phyloP scores from a whole-genome alignment of 1,140 invertebrate genomes.

The Dinoponera quadriceps region DNA sequence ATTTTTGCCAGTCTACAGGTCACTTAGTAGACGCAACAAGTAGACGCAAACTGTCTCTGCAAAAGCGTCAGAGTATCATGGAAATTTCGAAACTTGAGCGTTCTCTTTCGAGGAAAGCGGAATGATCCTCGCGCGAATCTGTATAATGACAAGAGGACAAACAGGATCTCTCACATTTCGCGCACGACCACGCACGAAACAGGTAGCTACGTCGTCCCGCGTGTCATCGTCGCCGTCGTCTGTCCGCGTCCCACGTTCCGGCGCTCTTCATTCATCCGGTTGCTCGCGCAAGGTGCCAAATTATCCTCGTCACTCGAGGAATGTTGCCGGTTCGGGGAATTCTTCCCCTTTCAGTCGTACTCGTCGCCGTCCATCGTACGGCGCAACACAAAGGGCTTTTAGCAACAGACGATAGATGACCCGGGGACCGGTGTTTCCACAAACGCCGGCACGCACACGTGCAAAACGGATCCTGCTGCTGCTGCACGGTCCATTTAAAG shows the following conservation, averaged over 20 bases:
- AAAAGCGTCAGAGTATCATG: no score
- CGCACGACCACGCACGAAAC: background rate
- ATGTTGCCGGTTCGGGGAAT: slow-evolving; percentile 24
- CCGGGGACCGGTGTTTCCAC: slow-evolving; percentile 38
- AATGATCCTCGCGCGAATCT: background rate
- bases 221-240: background rate
- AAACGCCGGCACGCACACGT: slow-evolving; percentile 39
- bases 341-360: slow-evolving; percentile 39
- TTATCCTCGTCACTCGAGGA: slow-evolving; percentile 35
- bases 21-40: no score
- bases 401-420: slow-evolving; percentile 54
- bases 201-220: no score
- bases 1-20: no score
- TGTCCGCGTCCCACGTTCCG: background rate
- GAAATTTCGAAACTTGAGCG: no score
- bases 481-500: slow-evolving; percentile 44
- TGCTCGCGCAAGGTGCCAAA: slow-evolving; percentile 32
- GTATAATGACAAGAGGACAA: background rate
- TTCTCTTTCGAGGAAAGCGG: background rate
- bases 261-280: slow-evolving; percentile 9
- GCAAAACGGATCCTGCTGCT: slow-evolving; percentile 1
- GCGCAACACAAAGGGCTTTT: slow-evolving; percentile 7
- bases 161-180: slow-evolving; percentile 4
- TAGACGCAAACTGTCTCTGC: no score
- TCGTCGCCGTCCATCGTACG: slow-evolving; percentile 6